Conservation (phyloP, 53 echinoderm and acorn worm species). For the Echinometra lucunter region DNA sequence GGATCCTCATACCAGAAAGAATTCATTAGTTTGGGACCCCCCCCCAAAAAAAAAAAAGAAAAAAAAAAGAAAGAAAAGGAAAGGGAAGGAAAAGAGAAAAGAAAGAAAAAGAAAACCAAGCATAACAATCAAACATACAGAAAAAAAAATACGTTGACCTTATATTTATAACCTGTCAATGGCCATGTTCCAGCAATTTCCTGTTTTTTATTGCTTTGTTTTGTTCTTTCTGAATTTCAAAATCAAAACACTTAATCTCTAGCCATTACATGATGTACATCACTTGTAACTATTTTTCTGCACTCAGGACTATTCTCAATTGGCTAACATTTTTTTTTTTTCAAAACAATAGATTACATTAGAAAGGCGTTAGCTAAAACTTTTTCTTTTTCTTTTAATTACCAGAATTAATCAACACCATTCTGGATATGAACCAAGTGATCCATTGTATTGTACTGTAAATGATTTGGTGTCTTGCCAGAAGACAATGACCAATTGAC, state of each 20-base stretch:
- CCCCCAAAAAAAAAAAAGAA: not conserved
- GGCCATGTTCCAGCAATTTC: not conserved
- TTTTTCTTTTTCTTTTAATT: not conserved
- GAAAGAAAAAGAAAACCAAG: not conserved
- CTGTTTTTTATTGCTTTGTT: too few species aligned
- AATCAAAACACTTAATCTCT: not conserved
- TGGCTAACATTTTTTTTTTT: not conserved
- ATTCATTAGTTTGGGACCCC: not conserved
- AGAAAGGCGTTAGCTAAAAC: not conserved
- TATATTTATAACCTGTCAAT: not conserved
- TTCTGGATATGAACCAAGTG: not conserved
- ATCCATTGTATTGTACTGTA: not conserved
- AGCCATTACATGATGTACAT: not conserved
- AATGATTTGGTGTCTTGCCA: slow-evolving; percentile 11
- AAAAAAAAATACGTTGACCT: not conserved
- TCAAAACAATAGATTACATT: not conserved
- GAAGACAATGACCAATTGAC: not conserved
- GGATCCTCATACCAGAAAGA: not conserved
- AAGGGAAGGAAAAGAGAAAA: not conserved
- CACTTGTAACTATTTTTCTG: not conserved
- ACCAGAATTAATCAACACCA: not conserved
- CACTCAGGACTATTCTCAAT: not conserved
- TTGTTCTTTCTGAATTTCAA: not conserved
- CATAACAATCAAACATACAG: too few species aligned
- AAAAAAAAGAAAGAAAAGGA: not conserved